Evolutionary conservation across 2,888 invertebrate species (phyloP).

Genomic region (Megastigmus dorsalis): DNA sequence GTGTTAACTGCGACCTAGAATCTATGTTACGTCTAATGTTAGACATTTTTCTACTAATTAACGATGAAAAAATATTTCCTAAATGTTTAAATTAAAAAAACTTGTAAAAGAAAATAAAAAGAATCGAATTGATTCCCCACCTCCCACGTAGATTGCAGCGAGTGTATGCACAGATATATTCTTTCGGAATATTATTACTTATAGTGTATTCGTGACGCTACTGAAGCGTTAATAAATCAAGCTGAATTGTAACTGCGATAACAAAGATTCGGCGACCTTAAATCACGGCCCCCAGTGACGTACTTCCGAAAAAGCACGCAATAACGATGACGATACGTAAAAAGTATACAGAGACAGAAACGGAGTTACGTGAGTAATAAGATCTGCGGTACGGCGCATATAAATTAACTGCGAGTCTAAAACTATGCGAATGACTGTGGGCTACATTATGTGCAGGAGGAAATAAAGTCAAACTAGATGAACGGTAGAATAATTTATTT

Average conservation of each 20-base stretch:
- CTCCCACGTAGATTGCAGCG: neutral
- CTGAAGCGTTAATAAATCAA: slow-evolving; percentile 16
- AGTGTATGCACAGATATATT: neutral
- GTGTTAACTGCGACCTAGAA: no score
- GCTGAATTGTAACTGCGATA: slow-evolving; percentile 35
- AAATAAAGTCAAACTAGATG: no score
- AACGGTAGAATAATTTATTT: no score
- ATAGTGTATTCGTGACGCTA: slow-evolving; percentile 9
- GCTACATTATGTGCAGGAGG: no score
- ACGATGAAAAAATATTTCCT: no score
- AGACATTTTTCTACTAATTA: no score
- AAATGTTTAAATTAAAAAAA: no score
- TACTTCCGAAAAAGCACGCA: neutral
- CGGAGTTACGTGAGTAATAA: slow-evolving; percentile 15
- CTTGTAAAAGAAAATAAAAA: no score
- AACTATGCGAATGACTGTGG: neutral
- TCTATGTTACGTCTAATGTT: no score
- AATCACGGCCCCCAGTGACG: slow-evolving; percentile 23
- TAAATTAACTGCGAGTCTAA: neutral
- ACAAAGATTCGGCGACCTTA: slow-evolving; percentile 41
- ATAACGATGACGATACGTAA: neutral
- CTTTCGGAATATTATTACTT: slow-evolving; percentile 25
- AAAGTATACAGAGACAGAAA: neutral
- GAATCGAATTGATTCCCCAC: no score
- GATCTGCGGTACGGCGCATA: slow-evolving; percentile 10